Conservation (phyloP, 2,113 vertebrate genomes). For the Passer montanus region DNA sequence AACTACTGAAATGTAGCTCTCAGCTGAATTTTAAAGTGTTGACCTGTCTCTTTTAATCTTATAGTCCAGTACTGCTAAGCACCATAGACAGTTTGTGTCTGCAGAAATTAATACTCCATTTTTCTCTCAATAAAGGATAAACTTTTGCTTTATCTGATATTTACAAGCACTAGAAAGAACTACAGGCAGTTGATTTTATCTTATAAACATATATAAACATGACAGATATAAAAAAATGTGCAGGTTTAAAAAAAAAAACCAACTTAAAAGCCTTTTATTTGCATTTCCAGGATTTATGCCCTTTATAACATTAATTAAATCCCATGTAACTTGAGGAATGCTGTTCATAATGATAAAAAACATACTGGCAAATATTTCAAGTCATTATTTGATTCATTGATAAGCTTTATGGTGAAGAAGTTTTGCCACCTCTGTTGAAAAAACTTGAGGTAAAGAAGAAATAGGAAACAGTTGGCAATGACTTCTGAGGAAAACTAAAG, state of each 20-base stretch:
- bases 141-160: neutral
- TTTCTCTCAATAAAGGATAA: neutral
- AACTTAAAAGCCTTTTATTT: neutral
- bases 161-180: neutral
- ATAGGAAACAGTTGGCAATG: neutral
- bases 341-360: neutral
- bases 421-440: neutral
- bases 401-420: neutral
- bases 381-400: neutral
- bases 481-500: neutral
- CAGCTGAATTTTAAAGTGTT: neutral
- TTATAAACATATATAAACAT: neutral
- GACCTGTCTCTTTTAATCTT: conserved; percentile 22
- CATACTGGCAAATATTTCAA: neutral
- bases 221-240: neutral
- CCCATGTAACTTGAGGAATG: neutral
- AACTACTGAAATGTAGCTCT: neutral
- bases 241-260: neutral
- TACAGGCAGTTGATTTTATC: neutral
- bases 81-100: neutral
- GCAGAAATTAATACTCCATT: neutral
- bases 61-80: neutral
- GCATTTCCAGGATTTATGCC: neutral
- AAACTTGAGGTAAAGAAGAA: neutral
- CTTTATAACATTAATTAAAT: neutral